Base-by-base conservation (phyloP, 2,888 invertebrate genomes). In the Gnatocerus cornutus region DNA sequence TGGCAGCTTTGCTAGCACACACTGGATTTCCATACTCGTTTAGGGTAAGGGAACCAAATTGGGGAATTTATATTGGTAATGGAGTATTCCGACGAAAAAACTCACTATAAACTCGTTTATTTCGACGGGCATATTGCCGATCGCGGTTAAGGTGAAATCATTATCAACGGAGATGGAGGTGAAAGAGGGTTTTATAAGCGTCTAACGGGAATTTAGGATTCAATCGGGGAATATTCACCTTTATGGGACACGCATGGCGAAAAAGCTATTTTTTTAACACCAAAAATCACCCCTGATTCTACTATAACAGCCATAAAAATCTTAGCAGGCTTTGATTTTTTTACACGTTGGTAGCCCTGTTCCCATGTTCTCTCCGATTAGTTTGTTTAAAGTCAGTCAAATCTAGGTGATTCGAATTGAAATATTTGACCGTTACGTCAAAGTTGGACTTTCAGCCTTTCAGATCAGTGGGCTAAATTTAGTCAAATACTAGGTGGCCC, bases 31-130 rank as follows among this genome's bases (percentile, higher is more conserved):
- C 65, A 71, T 68, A 68, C 53, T 53, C 68, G 45, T 46, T 59
- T 21, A 27, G 48, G 59, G 59, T 71, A 70, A 73, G 68, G 71
- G 71, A 73, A 65, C 69, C 68, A 72, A 73, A 72, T 68, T 72
- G 71, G 68, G 43, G 71, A 72, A 72, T 72, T 72, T 71, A 71
- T 71, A 66, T 68, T 37, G 69, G 64, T 64, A 64, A 64, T 69
- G 69, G 63, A 46, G 69, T 64, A 69, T 69, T 69, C 64, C 41
- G 61, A 3, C 29, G 68, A 13, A 69, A 69, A 69, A 69, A 69
- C 58, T 27, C 64, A 69, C 59, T 64, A 64, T 64, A 69, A 69
- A 69, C 63, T 62, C 59, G 64, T 58, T 64, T 64, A 69, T 69
- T 69, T 69, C 63, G 63, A 33, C 68, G 63, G 37, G 68, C 68